Conservation (phyloP, 1,140 invertebrate genomes). For the Octopus bimaculoides region DNA sequence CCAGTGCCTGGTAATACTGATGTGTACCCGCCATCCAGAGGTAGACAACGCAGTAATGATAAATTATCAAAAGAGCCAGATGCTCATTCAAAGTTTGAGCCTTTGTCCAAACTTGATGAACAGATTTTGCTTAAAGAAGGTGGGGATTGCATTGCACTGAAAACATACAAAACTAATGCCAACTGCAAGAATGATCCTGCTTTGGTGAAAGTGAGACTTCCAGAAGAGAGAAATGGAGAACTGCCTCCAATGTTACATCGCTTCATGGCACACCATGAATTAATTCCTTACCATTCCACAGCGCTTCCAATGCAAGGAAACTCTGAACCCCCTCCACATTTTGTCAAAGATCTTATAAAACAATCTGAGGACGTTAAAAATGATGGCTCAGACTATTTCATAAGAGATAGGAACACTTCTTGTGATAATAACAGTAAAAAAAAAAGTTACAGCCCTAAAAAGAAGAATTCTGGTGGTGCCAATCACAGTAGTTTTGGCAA, state of each 20-base stretch:
- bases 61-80: too few species aligned
- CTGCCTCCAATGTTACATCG: not conserved
- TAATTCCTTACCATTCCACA: not conserved
- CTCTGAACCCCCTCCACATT: not conserved
- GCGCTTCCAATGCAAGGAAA: not conserved
- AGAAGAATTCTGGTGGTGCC: not conserved
- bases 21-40: too few species aligned
- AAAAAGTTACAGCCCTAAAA: not conserved
- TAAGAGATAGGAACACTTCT: too few species aligned
- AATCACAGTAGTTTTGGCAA: not conserved
- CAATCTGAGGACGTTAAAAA: not conserved
- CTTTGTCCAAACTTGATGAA: not conserved
- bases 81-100: not conserved
- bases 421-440: not conserved
- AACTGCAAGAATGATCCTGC: not conserved
- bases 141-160: not conserved
- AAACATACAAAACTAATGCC: constrained; percentile 1
- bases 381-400: not conserved
- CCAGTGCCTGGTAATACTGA: too few species aligned
- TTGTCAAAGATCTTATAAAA: not conserved
- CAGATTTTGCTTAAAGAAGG: not conserved
- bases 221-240: not conserved
- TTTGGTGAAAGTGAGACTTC: not conserved
- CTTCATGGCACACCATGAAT: constrained; percentile 4
- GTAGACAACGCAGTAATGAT: too few species aligned